Evolutionary conservation across 2,888 invertebrate genomes (phyloP).

Genomic region (Pseudococcus jackbeardsleyi): DNA sequence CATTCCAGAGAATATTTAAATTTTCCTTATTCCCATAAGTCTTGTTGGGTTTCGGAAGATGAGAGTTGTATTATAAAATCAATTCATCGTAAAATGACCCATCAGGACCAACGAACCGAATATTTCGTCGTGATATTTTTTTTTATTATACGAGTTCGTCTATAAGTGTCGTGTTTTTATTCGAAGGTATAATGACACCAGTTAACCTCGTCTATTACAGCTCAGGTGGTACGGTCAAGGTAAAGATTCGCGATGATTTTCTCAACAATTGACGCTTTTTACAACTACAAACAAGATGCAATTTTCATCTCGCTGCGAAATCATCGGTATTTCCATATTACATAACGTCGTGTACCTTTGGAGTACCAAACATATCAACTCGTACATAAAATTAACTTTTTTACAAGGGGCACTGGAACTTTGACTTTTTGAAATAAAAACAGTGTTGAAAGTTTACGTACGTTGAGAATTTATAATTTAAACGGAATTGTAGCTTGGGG

Average conservation of each 20-base stretch:
- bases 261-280: neutral
- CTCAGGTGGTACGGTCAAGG: constrained; percentile 28
- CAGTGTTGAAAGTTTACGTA: neutral
- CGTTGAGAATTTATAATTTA: neutral
- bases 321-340: constrained; percentile 21
- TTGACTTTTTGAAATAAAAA: neutral
- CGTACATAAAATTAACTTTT: neutral
- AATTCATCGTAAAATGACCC: neutral
- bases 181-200: constrained; percentile 20
- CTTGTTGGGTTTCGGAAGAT: neutral
- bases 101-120: neutral
- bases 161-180: neutral
- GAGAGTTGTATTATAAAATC: neutral
- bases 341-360: neutral
- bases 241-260: neutral
- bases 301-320: neutral
- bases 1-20: neutral
- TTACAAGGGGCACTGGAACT: neutral
- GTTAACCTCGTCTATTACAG: neutral
- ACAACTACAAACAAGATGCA: neutral
- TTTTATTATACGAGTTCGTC: neutral
- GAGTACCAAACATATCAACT: no score
- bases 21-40: neutral
- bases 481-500: no score
- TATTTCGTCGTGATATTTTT: constrained; percentile 1